Evolutionary conservation across 2,797 vertebrate species (phyloP).

Genomic region (Centroberyx gerrardi): DNA sequence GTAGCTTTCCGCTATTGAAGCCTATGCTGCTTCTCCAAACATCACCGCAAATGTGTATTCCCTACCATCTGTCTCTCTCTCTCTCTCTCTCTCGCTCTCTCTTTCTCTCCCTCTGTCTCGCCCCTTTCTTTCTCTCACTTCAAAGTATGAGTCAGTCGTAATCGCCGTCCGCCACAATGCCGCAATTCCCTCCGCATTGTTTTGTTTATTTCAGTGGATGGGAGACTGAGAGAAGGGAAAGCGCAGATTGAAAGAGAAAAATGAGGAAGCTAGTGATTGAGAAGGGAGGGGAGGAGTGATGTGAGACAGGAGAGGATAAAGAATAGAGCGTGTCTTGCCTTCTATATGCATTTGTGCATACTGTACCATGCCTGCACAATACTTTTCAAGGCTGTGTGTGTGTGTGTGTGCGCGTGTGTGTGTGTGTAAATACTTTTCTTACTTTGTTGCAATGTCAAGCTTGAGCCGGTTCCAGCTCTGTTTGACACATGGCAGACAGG

Average conservation of each 20-base stretch:
- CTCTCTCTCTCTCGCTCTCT: neutral
- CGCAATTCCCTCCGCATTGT: neutral
- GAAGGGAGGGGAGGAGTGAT: neutral
- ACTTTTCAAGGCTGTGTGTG: neutral
- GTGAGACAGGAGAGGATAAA: neutral
- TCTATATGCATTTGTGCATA: neutral
- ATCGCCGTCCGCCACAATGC: neutral
- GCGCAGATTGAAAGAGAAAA: neutral
- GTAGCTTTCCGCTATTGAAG: constrained; percentile 19
- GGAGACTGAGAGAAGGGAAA: neutral
- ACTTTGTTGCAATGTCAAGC: constrained; percentile 29
- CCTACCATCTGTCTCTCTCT: constrained; percentile 25
- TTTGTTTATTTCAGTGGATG: neutral
- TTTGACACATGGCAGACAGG: constrained; percentile 16
- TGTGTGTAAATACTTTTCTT: constrained; percentile 2
- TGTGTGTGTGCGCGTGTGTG: constrained; percentile 1
- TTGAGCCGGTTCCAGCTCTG: constrained; percentile 7
- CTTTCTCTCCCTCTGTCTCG: neutral
- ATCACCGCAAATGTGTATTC: constrained; percentile 27
- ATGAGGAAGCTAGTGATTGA: neutral
- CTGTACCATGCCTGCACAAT: neutral
- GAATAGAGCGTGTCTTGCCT: neutral
- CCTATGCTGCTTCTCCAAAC: constrained; percentile 5
- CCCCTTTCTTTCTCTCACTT: neutral
- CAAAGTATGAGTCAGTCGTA: constrained; percentile 16